Conservation (phyloP, 2,888 invertebrate species). For the Helicoverpa assulta region DNA sequence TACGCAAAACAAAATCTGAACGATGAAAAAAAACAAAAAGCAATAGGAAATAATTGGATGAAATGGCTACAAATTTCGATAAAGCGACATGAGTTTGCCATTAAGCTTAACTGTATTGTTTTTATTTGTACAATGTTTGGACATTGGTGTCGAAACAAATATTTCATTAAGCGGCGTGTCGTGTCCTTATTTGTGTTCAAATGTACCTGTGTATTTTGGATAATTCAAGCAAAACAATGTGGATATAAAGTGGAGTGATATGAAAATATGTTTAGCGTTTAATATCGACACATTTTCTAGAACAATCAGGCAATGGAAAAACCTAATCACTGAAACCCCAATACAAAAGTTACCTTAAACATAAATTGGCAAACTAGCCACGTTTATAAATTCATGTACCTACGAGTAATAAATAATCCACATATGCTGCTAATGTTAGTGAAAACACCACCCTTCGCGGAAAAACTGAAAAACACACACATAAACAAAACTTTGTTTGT, state of each 20-base stretch:
- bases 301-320: neutral
- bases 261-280: neutral
- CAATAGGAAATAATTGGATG: conserved; percentile 16
- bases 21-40: neutral
- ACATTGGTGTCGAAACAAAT: conserved; percentile 40
- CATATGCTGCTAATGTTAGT: conserved; percentile 52
- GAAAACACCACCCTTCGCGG: conserved; percentile 39
- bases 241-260: neutral
- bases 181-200: conserved; percentile 28
- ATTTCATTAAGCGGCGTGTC: conserved; percentile 28
- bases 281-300: neutral
- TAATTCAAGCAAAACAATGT: conserved; percentile 3
- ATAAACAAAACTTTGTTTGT: conserved; percentile 34
- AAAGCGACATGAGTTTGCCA: conserved; percentile 38
- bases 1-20: neutral
- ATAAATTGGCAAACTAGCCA: conserved; percentile 50
- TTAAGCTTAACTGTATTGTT: conserved; percentile 38
- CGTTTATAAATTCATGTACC: conserved; percentile 53
- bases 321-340: neutral
- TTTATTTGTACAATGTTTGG: conserved; percentile 42
- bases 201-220: conserved; percentile 11
- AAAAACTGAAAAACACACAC: conserved; percentile 35
- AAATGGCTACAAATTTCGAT: conserved; percentile 31
- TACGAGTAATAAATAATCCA: conserved; percentile 50
- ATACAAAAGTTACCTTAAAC: conserved; percentile 33